Evolutionary conservation across 2,888 invertebrate genomes (phyloP).

Genomic region (Argyresthia goedartella): DNA sequence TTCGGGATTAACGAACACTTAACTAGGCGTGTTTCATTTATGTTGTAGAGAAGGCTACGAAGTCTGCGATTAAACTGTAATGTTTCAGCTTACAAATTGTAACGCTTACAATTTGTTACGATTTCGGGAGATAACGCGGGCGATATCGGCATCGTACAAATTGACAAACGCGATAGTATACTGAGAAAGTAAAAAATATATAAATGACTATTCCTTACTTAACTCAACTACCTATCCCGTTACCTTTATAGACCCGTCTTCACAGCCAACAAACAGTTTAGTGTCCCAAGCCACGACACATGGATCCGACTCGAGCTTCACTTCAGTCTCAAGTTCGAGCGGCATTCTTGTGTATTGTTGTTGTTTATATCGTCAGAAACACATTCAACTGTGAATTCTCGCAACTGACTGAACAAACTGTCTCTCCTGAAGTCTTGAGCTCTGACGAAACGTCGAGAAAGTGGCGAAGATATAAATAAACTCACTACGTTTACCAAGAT

Average conservation of each 20-base stretch:
- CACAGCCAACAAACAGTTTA: conserved; percentile 45
- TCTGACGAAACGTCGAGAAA: conserved; percentile 8
- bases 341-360: conserved; percentile 29
- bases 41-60: too few species aligned
- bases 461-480: conserved; percentile 29
- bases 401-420: too few species aligned
- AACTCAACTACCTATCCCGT: conserved; percentile 8
- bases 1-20: too few species aligned
- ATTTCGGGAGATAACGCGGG: too few species aligned
- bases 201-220: too few species aligned
- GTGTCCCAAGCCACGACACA: conserved; percentile 46
- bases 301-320: conserved; percentile 45
- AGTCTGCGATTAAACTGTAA: too few species aligned
- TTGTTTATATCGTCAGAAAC: background rate
- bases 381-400: background rate
- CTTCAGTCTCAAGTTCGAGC: conserved; percentile 37
- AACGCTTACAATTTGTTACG: too few species aligned
- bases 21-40: too few species aligned
- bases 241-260: conserved; percentile 49
- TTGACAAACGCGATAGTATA: too few species aligned
- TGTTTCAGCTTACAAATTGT: too few species aligned
- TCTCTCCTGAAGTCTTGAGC: background rate
- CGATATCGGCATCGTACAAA: too few species aligned
- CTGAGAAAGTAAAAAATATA: too few species aligned
- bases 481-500: conserved; percentile 18